Evolutionary conservation across 1,140 invertebrate genomes (phyloP).

Genomic region (Drosophila sucinea): DNA sequence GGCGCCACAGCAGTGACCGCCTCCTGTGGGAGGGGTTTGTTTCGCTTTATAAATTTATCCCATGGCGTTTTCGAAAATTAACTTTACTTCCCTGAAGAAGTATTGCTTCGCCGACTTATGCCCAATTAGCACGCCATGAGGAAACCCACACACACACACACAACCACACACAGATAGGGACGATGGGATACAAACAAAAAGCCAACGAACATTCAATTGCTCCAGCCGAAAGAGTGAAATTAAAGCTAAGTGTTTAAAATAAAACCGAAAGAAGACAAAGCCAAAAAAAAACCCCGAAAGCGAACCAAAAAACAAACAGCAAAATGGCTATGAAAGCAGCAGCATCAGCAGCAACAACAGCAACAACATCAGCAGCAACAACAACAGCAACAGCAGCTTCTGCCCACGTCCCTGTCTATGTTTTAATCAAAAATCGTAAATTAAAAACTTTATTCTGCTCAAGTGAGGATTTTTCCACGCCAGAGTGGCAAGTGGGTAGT

Average conservation of each 20-base stretch:
- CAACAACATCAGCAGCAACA: neutral
- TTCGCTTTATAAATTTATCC: conserved; percentile 8
- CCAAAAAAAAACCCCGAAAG: neutral
- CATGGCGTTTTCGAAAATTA: conserved; percentile 10
- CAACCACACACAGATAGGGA: neutral
- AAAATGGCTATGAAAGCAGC: conserved; percentile 6
- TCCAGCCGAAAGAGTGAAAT: conserved; percentile 17
- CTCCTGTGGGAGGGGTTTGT: neutral
- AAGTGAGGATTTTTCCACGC: conserved; percentile 27
- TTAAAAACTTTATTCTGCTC: conserved; percentile 33
- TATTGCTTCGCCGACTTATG: conserved; percentile 11
- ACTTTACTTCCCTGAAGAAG: conserved; percentile 13
- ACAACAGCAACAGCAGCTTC: neutral
- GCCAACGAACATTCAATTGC: conserved; percentile 7
- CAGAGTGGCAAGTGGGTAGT: conserved; percentile 8
- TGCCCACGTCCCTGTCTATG: conserved; percentile 18
- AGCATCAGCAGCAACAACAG: neutral
- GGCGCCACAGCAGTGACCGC: neutral
- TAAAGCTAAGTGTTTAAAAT: conserved; percentile 16
- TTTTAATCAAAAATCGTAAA: conserved; percentile 37
- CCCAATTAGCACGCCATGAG: conserved; percentile 12
- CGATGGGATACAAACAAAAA: neutral
- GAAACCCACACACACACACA: neutral
- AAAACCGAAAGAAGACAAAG: neutral
- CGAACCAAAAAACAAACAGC: conserved; percentile 9